A percentile compares a stretch with the other conserved stretches of the same genome.
Conservation (phyloP, 2,113 vertebrate genomes). For the Ciconia maguari region DNA sequence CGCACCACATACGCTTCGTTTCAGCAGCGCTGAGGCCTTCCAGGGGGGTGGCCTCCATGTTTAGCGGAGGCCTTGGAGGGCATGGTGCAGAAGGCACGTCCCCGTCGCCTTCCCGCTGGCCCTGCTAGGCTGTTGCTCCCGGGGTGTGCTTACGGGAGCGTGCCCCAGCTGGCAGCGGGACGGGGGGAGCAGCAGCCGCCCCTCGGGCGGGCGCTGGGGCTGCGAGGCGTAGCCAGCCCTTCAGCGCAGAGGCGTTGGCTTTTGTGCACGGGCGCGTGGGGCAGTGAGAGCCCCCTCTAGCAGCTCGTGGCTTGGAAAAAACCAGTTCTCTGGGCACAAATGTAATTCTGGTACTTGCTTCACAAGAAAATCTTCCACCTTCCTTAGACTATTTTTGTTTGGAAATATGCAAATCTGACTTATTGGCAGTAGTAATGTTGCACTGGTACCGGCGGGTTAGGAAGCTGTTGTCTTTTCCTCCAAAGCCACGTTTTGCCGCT, state of each 20-base stretch:
- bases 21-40: not conserved
- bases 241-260: not conserved
- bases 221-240: fast-evolving
- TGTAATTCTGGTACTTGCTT: not conserved
- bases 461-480: not conserved
- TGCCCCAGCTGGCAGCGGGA: not conserved
- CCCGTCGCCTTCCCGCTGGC: not conserved
- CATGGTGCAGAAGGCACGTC: fast-evolving
- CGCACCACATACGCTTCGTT: fast-evolving
- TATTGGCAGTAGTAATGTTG: not conserved
- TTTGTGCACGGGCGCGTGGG: fast-evolving
- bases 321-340: not conserved
- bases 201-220: fast-evolving
- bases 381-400: not conserved
- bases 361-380: not conserved
- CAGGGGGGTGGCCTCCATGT: not conserved
- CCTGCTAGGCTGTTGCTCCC: not conserved
- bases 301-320: not conserved
- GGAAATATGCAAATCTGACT: not conserved
- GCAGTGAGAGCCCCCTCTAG: not conserved
- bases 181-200: not conserved
- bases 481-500: not conserved
- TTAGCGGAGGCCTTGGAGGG: not conserved
- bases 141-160: not conserved
- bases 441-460: fast-evolving